These are phyloP conservation scores for Hyposmocoma kahamanoa DNA, from an alignment of 1,140 invertebrate genomes.

Conservation along the genomic window DNA sequence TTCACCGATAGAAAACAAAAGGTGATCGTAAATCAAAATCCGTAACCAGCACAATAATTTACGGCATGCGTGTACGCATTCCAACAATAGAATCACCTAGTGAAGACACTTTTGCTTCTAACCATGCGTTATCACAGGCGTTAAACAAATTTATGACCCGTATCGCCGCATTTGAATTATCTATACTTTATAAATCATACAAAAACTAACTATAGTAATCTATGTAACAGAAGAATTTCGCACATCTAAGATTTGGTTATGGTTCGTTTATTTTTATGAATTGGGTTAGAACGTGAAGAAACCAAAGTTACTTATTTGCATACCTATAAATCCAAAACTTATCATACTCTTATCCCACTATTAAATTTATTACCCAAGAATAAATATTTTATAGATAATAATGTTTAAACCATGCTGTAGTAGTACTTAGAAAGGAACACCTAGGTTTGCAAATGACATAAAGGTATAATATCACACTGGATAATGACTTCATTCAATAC, in stretches of 20 bases:
- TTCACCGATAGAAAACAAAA: constrained; percentile 12
- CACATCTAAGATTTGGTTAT: constrained; percentile 20
- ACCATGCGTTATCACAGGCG: constrained; percentile 30
- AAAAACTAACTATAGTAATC: constrained; percentile 16
- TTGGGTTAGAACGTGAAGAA: background rate
- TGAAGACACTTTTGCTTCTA: constrained; percentile 20
- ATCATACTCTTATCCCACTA: too few species aligned
- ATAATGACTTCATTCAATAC: too few species aligned
- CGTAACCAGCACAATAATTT: constrained; percentile 13
- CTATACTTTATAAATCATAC: constrained; percentile 28
- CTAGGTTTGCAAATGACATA: too few species aligned
- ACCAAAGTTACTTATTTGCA: too few species aligned
- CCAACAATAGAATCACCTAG: constrained; percentile 27
- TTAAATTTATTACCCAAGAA: too few species aligned
- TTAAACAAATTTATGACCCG: constrained; percentile 44
- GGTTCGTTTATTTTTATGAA: constrained; percentile 18
- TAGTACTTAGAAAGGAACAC: too few species aligned
- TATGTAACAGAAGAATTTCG: constrained; percentile 21
- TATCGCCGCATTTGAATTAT: constrained; percentile 38
- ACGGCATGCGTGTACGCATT: constrained; percentile 19
- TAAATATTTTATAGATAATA: too few species aligned
- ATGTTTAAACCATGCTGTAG: too few species aligned
- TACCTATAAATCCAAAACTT: too few species aligned
- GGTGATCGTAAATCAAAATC: constrained; percentile 15
- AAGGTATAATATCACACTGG: too few species aligned